phyloP scores from a whole-genome alignment of 1,140 invertebrate species.

The Ceratitis capitata region DNA sequence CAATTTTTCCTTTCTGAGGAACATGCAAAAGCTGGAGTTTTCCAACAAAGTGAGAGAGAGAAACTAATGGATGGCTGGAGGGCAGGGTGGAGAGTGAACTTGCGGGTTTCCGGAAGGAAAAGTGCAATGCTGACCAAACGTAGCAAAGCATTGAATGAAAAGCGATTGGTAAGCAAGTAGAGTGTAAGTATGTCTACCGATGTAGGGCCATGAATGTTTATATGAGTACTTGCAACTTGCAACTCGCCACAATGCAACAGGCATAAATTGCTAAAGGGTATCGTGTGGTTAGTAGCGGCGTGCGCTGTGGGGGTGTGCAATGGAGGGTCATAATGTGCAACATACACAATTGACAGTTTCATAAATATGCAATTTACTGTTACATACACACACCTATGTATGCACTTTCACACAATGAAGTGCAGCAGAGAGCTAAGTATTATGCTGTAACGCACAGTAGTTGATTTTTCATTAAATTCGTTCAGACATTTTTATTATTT shows the following conservation, averaged over 20 bases:
- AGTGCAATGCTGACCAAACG: constrained; percentile 10
- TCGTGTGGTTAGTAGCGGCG: background rate
- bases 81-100: background rate
- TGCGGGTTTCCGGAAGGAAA: background rate
- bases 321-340: background rate
- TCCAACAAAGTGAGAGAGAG: background rate
- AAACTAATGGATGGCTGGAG: background rate
- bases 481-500: no score
- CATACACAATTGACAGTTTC: constrained; percentile 59
- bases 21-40: background rate
- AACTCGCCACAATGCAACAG: constrained; percentile 18
- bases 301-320: no score
- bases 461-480: background rate
- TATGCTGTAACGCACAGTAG: background rate
- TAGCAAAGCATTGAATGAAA: constrained; percentile 28
- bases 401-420: background rate
- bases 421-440: background rate
- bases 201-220: background rate
- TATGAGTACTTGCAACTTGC: background rate
- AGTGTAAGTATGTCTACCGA: background rate
- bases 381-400: background rate
- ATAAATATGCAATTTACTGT: constrained; percentile 64
- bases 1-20: no score
- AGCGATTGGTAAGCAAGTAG: background rate
- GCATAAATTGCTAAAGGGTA: constrained; percentile 48